Conservation (phyloP, 2,888 invertebrate genomes). For the Drosophila pullipes region DNA sequence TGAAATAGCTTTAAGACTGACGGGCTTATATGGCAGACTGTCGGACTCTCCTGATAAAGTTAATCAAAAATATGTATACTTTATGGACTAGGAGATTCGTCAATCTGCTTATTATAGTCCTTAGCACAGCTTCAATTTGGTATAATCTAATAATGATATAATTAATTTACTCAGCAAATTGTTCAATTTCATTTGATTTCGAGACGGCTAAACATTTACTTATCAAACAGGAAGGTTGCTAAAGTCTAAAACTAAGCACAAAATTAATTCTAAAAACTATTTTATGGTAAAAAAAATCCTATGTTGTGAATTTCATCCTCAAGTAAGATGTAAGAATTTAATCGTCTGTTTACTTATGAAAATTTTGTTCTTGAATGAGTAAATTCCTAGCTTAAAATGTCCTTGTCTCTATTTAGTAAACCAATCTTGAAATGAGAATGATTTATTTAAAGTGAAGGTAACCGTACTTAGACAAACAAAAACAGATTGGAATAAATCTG, state of each 20-base stretch:
- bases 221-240: not conserved
- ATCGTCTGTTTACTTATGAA: not conserved
- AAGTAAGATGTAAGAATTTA: not conserved
- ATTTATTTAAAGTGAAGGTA: not conserved
- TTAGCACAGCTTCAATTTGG: not conserved
- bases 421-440: not conserved
- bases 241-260: not conserved
- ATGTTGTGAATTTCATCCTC: not conserved
- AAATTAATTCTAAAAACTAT: too few relatives aligned
- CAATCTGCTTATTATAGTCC: not conserved
- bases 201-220: not conserved
- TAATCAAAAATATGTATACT: not conserved
- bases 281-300: too few relatives aligned
- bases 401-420: not conserved
- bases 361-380: not conserved
- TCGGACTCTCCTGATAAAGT: not conserved
- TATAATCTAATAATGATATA: not conserved
- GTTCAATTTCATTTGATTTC: not conserved
- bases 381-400: not conserved
- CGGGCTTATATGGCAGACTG: not conserved
- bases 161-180: not conserved
- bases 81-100: not conserved
- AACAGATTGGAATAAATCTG: not conserved
- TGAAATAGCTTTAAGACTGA: not conserved
- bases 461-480: not conserved